Evolutionary conservation across 2,797 vertebrate genomes (phyloP).

Genomic region (Leuciscus waleckii): DNA sequence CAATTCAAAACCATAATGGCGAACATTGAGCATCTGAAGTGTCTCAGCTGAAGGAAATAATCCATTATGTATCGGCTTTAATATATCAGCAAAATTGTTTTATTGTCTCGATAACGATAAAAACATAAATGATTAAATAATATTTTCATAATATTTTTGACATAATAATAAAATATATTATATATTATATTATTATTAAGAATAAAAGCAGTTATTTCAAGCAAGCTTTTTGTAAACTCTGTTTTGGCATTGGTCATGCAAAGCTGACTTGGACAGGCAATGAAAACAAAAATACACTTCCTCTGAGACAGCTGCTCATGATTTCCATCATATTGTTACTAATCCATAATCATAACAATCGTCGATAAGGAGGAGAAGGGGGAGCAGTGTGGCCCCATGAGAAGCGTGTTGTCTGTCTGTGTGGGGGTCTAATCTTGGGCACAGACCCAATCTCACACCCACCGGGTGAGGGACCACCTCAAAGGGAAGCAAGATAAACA

Average conservation of each 20-base stretch:
- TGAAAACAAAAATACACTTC: slow-evolving; percentile 39
- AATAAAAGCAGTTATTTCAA: neutral
- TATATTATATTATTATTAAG: too few species aligned
- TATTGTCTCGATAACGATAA: too few species aligned
- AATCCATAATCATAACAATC: slow-evolving; percentile 52
- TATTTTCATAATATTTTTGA: neutral
- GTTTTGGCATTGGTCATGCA: neutral
- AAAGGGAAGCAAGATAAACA: slow-evolving; percentile 28
- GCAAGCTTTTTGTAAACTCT: neutral
- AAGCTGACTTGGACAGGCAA: neutral
- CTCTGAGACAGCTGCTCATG: slow-evolving; percentile 45
- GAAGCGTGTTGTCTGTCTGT: slow-evolving; percentile 45
- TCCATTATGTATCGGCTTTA: too few species aligned
- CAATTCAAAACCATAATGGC: too few species aligned
- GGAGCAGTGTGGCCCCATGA: slow-evolving; percentile 36
- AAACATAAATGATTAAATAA: neutral
- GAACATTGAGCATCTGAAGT: too few species aligned
- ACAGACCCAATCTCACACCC: slow-evolving; percentile 45
- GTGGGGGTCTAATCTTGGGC: slow-evolving; percentile 40
- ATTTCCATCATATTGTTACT: slow-evolving; percentile 61
- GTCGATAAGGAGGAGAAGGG: slow-evolving; percentile 17
- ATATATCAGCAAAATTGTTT: too few species aligned
- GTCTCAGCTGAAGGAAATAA: too few species aligned
- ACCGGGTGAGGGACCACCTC: slow-evolving; percentile 39
- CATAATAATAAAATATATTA: neutral